These are phyloP conservation scores for Ophion costatus DNA, from an alignment of 2,888 invertebrate genomes.

Conservation along the genomic window DNA sequence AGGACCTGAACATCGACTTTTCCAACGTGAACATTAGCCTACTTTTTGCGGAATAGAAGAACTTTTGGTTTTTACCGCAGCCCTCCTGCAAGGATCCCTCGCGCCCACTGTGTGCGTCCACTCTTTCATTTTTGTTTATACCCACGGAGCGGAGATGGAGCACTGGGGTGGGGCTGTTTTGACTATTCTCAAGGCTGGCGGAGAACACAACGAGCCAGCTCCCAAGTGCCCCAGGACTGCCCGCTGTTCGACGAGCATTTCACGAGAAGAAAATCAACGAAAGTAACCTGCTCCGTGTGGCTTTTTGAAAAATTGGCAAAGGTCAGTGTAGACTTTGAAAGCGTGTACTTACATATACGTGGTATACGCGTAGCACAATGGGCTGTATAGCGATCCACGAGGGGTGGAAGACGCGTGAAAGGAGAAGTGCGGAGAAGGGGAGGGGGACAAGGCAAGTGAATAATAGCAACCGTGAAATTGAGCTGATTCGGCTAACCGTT, in stretches of 20 bases:
- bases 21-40: background rate
- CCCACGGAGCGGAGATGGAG: slow-evolving; percentile 64
- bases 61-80: slow-evolving; percentile 25
- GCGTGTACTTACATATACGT: background rate
- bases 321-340: slow-evolving; percentile 57
- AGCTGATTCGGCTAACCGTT: slow-evolving; percentile 43
- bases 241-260: slow-evolving; percentile 56
- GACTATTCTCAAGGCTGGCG: slow-evolving; percentile 73
- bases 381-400: slow-evolving; percentile 1
- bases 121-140: slow-evolving; percentile 62
- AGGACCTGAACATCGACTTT: background rate
- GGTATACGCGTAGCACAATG: slow-evolving; percentile 15
- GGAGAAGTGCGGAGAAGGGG: slow-evolving; percentile 29
- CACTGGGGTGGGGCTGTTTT: slow-evolving; percentile 77
- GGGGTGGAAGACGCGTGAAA: slow-evolving; percentile 40
- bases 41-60: background rate
- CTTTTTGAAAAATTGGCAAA: slow-evolving; percentile 60
- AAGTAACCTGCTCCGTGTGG: slow-evolving; percentile 49
- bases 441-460: slow-evolving; percentile 38
- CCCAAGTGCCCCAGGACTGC: slow-evolving; percentile 31
- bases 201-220: slow-evolving; percentile 34
- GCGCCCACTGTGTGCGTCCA: slow-evolving; percentile 67
- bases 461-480: slow-evolving; percentile 53
- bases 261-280: slow-evolving; percentile 35
- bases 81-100: slow-evolving; percentile 62